Percentiles rank a stretch among this genome's conserved stretches.
Evolutionary conservation across 2,888 invertebrate genomes (phyloP).

Genomic region (Helicoverpa assulta): DNA sequence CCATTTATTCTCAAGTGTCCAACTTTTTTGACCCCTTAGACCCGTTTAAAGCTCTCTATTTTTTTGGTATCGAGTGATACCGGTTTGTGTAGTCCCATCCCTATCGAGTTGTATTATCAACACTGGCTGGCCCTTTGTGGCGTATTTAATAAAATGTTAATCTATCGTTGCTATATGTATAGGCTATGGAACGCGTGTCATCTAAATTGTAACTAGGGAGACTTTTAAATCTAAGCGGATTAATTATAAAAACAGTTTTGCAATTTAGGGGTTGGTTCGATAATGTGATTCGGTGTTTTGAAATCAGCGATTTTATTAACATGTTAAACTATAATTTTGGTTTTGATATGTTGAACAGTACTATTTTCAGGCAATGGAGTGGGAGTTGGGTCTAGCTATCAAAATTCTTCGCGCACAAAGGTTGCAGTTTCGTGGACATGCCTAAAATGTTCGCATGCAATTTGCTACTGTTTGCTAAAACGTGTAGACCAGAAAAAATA

Average conservation of each 20-base stretch:
- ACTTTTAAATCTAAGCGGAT: not conserved
- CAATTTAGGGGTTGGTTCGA: not conserved
- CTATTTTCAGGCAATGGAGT: too few species aligned
- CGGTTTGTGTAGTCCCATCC: conserved; percentile 57
- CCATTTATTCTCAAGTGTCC: conserved; percentile 47
- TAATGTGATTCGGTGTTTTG: not conserved
- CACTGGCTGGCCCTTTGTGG: conserved; percentile 47
- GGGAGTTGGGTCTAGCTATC: too few species aligned
- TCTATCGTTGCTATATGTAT: conserved; percentile 10
- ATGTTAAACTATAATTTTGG: too few species aligned
- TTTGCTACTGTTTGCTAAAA: too few species aligned
- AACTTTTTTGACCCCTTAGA: conserved; percentile 50
- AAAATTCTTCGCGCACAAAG: too few species aligned
- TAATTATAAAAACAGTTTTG: not conserved
- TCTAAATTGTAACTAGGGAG: not conserved
- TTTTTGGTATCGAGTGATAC: conserved; percentile 57
- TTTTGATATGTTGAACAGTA: too few species aligned
- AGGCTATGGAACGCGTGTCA: conserved; percentile 1
- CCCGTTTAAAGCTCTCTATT: conserved; percentile 49
- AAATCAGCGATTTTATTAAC: not conserved
- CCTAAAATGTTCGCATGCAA: too few species aligned
- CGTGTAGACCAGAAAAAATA: too few species aligned
- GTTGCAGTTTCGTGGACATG: too few species aligned
- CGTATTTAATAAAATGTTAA: conserved; percentile 27
- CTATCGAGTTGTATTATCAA: conserved; percentile 45